Percentiles rank a stretch among this genome's conserved stretches.
These are phyloP conservation scores for Anadara kagoshimensis DNA, from an alignment of 1,140 invertebrate genomes.

Conservation along the genomic window DNA sequence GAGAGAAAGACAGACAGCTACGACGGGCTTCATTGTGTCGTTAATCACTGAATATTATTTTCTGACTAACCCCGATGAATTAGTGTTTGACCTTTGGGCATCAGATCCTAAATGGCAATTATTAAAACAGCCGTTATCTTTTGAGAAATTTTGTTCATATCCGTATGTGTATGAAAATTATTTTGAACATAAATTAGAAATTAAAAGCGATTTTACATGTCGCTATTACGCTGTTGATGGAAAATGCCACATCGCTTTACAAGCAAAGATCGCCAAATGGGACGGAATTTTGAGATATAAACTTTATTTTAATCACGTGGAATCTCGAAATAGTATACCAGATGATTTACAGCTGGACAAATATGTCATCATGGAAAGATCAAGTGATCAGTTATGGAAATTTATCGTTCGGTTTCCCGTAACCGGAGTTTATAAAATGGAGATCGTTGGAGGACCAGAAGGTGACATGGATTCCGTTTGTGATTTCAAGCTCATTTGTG, in stretches of 20 bases:
- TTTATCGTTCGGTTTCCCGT: conserved; percentile 13
- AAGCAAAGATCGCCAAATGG: background rate
- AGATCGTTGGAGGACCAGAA: conserved; percentile 1
- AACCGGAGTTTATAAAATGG: conserved; percentile 23
- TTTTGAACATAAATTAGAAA: conserved; percentile 32
- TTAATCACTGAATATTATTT: conserved; percentile 50
- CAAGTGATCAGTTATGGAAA: background rate
- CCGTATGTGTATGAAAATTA: conserved; percentile 42
- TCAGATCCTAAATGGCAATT: conserved; percentile 44
- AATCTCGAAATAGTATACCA: background rate
- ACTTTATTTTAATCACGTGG: conserved; percentile 5
- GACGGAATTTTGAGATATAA: background rate
- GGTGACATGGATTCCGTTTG: conserved; percentile 14
- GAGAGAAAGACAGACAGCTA: too few relatives aligned
- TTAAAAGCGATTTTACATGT: background rate
- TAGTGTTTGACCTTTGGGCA: conserved; percentile 43
- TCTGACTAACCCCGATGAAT: conserved; percentile 45
- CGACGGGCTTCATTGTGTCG: conserved; percentile 15
- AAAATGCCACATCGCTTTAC: background rate
- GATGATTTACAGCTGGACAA: background rate
- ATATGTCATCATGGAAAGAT: too few relatives aligned
- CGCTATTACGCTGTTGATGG: conserved; percentile 3
- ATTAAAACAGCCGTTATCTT: conserved; percentile 29
- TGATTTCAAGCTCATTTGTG: conserved; percentile 16
- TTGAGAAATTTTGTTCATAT: conserved; percentile 36